Evolutionary conservation across 2,113 vertebrate species (phyloP).

Genomic region (Lathamus discolor): DNA sequence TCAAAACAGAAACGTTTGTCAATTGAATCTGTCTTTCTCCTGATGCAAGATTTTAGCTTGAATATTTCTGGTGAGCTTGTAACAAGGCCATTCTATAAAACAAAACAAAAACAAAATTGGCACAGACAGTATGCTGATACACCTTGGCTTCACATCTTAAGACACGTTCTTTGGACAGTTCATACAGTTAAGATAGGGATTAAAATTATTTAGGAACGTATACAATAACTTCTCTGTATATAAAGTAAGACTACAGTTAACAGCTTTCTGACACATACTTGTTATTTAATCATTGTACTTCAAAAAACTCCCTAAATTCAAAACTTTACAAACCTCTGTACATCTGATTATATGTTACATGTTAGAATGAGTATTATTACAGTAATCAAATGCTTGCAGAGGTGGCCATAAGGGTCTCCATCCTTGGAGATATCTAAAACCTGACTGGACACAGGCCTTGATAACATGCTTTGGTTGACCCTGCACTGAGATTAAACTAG

Average conservation of each 20-base stretch:
- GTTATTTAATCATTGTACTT: not conserved
- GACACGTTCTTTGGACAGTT: no score
- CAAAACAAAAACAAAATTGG: not conserved
- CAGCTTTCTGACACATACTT: not conserved
- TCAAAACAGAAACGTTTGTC: conserved; percentile 99
- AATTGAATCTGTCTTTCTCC: conserved; percentile 95
- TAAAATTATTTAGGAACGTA: not conserved
- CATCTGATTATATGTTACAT: not conserved
- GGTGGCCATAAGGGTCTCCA: not conserved
- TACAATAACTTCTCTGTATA: not conserved
- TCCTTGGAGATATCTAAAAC: not conserved
- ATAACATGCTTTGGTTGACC: not conserved
- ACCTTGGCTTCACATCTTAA: not conserved
- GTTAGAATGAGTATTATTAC: not conserved
- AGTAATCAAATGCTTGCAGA: not conserved
- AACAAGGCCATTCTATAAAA: conserved; percentile 86
- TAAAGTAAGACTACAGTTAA: not conserved
- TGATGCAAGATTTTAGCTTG: conserved; percentile 94
- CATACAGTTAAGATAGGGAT: not conserved
- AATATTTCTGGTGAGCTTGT: conserved; percentile 88
- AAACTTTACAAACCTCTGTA: not conserved
- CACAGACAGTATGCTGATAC: not conserved
- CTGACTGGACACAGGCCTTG: not conserved
- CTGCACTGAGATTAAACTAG: not conserved
- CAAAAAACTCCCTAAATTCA: not conserved